A percentile compares a stretch with the other conserved stretches of the same genome.
phyloP scores from a whole-genome alignment of 2,113 vertebrate species.

The Scytalopus superciliaris region DNA sequence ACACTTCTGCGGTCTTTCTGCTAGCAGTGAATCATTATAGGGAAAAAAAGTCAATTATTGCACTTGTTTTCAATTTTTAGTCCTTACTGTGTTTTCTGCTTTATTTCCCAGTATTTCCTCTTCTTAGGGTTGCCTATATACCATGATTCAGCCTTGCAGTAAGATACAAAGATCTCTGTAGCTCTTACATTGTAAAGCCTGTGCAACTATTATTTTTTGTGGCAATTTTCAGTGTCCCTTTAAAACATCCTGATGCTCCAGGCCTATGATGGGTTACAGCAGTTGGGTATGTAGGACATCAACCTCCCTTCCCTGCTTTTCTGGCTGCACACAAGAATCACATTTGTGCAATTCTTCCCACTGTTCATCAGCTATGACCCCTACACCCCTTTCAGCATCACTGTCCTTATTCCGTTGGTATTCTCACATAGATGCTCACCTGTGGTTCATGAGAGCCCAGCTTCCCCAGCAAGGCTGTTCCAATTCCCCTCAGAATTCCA shows the following conservation, averaged over 20 bases:
- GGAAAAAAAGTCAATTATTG: background rate
- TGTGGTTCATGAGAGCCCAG: background rate
- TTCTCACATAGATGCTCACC: fast-evolving
- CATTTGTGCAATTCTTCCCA: background rate
- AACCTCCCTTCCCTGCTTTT: background rate
- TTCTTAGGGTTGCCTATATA: background rate
- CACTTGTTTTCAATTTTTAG: background rate
- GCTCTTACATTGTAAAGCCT: background rate
- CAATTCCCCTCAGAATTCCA: background rate
- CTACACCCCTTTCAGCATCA: background rate
- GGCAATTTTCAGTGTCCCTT: background rate
- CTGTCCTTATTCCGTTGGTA: background rate
- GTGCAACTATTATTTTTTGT: background rate
- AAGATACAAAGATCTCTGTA: background rate
- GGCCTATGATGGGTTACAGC: background rate
- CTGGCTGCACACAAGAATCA: background rate
- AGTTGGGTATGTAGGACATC: background rate
- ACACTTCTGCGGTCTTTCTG: background rate
- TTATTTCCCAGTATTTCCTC: background rate
- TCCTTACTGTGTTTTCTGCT: background rate
- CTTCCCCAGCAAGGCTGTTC: background rate
- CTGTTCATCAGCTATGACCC: background rate
- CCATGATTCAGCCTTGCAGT: background rate
- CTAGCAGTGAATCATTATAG: background rate
- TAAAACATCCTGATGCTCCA: fast-evolving